These are phyloP conservation scores for Pimephales promelas DNA, from an alignment of 2,113 vertebrate genomes.

Conservation along the genomic window DNA sequence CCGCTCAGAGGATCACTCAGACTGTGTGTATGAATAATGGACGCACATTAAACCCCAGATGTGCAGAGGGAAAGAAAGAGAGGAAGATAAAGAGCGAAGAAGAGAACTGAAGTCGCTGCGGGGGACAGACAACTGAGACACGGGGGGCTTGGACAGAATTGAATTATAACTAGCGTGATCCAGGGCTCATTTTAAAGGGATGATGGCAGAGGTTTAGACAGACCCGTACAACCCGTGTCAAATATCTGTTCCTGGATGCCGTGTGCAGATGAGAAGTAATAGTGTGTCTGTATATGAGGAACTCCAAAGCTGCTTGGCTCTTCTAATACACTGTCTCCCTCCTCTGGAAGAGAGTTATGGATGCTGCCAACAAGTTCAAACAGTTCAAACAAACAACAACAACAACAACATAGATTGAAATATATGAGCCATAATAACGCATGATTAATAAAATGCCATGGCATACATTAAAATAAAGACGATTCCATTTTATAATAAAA, in stretches of 20 bases:
- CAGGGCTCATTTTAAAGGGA: background rate
- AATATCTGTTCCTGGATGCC: conserved; percentile 23
- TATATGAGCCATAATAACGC: background rate
- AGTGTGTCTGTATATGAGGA: background rate
- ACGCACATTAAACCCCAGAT: conserved; percentile 45
- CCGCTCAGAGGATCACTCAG: conserved; percentile 43
- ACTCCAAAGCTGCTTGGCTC: background rate
- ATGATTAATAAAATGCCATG: background rate
- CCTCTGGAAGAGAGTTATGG: conserved; percentile 52
- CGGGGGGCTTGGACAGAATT: background rate
- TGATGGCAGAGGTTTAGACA: background rate
- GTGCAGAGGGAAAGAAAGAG: conserved; percentile 21
- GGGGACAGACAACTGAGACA: conserved; percentile 29
- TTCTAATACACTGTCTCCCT: conserved; percentile 64
- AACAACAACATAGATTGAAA: background rate
- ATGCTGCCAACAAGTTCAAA: conserved; percentile 8
- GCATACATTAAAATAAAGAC: background rate
- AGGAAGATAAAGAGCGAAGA: conserved; percentile 25
- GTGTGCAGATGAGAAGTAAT: conserved; percentile 12
- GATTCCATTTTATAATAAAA: background rate
- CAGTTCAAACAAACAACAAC: background rate
- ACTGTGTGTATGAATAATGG: conserved; percentile 46
- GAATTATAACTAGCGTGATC: conserved; percentile 9
- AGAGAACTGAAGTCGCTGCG: conserved; percentile 14
- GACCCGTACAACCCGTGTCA: background rate